Evolutionary conservation across 2,797 vertebrate species (phyloP).

Genomic region (Eleutherodactylus coqui): DNA sequence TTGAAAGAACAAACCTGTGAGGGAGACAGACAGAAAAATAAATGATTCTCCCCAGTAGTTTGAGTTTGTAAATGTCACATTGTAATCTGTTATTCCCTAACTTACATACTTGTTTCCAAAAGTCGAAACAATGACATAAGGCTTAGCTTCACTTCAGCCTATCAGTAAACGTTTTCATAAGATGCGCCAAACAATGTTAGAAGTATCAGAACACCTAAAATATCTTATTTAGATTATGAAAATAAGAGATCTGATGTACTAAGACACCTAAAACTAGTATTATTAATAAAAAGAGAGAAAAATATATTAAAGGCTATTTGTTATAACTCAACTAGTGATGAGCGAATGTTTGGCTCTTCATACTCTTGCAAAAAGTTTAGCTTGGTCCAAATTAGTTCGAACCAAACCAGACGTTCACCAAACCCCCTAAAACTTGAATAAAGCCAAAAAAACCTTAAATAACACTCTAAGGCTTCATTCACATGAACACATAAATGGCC

Average conservation of each 20-base stretch:
- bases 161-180: background rate
- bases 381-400: too few species aligned
- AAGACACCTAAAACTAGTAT: too few species aligned
- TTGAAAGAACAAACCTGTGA: constrained; percentile 56
- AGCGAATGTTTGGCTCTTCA: too few species aligned
- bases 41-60: constrained; percentile 47
- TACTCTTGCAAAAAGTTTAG: too few species aligned
- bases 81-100: constrained; percentile 27
- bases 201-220: background rate
- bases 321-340: too few species aligned
- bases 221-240: background rate
- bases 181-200: background rate
- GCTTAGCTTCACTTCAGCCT: background rate
- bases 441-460: too few species aligned
- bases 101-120: constrained; percentile 10
- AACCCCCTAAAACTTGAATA: too few species aligned
- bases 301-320: too few species aligned
- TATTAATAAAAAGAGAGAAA: background rate
- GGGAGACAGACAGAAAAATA: constrained; percentile 56
- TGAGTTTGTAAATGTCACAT: constrained; percentile 54
- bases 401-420: too few species aligned
- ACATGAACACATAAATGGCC: too few species aligned
- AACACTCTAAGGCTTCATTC: too few species aligned
- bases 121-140: constrained; percentile 22
- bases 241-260: background rate